Conservation (phyloP, 2,888 invertebrate genomes). For the Drosophila seclusa region DNA sequence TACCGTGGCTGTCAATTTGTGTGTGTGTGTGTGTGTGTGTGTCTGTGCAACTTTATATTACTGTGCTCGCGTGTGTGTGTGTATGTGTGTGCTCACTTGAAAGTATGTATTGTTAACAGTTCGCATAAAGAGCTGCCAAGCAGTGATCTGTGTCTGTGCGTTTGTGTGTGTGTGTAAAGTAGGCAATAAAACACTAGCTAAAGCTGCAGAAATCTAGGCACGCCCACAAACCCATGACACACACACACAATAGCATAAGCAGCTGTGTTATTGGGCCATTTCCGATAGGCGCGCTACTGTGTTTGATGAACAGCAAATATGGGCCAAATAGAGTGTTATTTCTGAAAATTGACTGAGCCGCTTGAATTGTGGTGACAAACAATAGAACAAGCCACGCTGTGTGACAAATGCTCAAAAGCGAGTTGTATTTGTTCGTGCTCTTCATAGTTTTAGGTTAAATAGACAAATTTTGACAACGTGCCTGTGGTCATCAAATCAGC, state of each 20-base stretch:
- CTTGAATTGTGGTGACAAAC: conserved; percentile 54
- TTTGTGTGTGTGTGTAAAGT: conserved; percentile 49
- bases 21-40: conserved; percentile 21
- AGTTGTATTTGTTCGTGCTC: not conserved
- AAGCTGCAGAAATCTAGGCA: conserved; percentile 67
- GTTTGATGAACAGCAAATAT: conserved; percentile 70
- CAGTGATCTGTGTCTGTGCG: conserved; percentile 33
- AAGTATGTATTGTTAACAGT: conserved; percentile 75
- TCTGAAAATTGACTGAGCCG: conserved; percentile 73
- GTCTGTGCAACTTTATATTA: conserved; percentile 23
- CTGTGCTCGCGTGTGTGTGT: conserved; percentile 12
- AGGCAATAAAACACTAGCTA: conserved; percentile 76
- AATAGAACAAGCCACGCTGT: conserved; percentile 11
- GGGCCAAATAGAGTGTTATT: conserved; percentile 77
- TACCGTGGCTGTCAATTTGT: conserved; percentile 13
- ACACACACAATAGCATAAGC: conserved; percentile 58
- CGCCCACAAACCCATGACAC: conserved; percentile 55
- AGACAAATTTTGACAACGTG: not conserved
- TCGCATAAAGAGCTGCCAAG: conserved; percentile 63
- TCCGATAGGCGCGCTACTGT: conserved; percentile 16
- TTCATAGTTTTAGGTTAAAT: not conserved
- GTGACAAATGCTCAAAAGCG: not conserved
- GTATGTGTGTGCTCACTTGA: conserved; percentile 66
- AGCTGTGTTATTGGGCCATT: conserved; percentile 48
- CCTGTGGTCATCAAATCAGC: not conserved